Percentiles rank a stretch among this genome's conserved stretches.
phyloP scores from a whole-genome alignment of 2,113 vertebrate genomes.

The Sarotherodon lohbergeri region DNA sequence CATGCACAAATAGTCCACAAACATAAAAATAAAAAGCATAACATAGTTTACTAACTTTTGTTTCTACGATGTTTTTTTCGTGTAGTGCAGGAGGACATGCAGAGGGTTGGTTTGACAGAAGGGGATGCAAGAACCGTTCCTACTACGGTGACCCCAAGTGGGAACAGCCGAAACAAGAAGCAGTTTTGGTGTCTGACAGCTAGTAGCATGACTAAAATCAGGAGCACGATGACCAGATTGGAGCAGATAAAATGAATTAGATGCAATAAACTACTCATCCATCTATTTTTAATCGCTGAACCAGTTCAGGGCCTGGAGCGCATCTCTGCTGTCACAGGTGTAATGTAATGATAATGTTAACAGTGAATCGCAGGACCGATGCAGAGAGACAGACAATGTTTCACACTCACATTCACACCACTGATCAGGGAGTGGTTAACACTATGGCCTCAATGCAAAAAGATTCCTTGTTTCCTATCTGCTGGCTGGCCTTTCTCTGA shows the following conservation, averaged over 20 bases:
- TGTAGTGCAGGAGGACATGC: not conserved
- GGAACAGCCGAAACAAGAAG: not conserved
- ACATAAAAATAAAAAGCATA: not conserved
- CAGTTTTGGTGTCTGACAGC: not conserved
- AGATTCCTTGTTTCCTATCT: not conserved
- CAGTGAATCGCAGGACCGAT: fast-evolving
- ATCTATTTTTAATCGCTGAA: not conserved
- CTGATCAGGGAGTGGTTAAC: not conserved
- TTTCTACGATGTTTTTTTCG: not conserved
- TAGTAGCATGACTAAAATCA: not conserved
- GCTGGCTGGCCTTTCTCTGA: not conserved
- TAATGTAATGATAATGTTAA: not conserved
- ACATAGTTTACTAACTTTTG: not conserved
- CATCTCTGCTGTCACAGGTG: not conserved
- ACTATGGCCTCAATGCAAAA: not conserved
- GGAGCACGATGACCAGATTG: not conserved
- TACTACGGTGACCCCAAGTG: not conserved
- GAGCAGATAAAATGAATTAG: not conserved
- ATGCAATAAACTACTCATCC: not conserved
- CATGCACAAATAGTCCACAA: not conserved
- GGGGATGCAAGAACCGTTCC: not conserved
- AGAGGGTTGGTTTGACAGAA: not conserved
- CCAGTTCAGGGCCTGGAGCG: not conserved
- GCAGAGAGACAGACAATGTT: not conserved
- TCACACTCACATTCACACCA: not conserved